These are phyloP conservation scores for Linnaemya tessellans DNA, from an alignment of 2,888 invertebrate species.

Conservation along the genomic window DNA sequence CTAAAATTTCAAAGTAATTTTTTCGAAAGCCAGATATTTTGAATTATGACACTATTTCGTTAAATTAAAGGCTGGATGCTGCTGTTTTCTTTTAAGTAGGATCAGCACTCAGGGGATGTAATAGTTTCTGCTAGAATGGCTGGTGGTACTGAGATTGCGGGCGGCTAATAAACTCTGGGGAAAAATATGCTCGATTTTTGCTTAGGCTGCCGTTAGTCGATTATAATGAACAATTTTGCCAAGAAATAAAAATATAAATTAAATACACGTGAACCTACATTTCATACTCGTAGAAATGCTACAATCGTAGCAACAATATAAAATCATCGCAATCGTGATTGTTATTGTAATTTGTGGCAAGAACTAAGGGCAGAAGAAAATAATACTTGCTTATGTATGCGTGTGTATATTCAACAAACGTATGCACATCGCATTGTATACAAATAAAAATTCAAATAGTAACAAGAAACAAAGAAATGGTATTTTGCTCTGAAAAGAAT, in stretches of 20 bases:
- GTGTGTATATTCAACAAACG: too few species aligned
- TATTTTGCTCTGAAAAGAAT: background rate
- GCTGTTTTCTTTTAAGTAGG: too few species aligned
- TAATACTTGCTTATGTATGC: background rate
- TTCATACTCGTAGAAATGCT: slow-evolving; percentile 19
- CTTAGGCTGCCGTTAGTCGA: slow-evolving; percentile 11
- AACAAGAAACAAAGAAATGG: slow-evolving; percentile 31
- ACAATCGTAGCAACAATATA: slow-evolving; percentile 7
- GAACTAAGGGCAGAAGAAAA: slow-evolving; percentile 35
- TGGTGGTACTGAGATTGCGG: background rate
- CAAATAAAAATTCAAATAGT: slow-evolving; percentile 16
- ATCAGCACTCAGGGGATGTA: too few species aligned
- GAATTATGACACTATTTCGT: too few species aligned
- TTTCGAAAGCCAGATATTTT: too few species aligned
- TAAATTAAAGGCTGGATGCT: too few species aligned
- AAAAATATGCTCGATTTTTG: background rate
- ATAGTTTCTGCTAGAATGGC: too few species aligned
- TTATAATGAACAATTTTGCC: slow-evolving; percentile 44
- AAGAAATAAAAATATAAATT: background rate
- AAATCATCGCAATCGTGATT: slow-evolving; percentile 17
- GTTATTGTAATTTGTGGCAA: slow-evolving; percentile 3
- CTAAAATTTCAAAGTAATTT: too few species aligned
- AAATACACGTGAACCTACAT: slow-evolving; percentile 20
- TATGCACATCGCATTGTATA: slow-evolving; percentile 33
- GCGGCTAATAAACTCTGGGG: background rate